Evolutionary conservation across 2,113 vertebrate species (phyloP).

Genomic region (Arenaria interpres): DNA sequence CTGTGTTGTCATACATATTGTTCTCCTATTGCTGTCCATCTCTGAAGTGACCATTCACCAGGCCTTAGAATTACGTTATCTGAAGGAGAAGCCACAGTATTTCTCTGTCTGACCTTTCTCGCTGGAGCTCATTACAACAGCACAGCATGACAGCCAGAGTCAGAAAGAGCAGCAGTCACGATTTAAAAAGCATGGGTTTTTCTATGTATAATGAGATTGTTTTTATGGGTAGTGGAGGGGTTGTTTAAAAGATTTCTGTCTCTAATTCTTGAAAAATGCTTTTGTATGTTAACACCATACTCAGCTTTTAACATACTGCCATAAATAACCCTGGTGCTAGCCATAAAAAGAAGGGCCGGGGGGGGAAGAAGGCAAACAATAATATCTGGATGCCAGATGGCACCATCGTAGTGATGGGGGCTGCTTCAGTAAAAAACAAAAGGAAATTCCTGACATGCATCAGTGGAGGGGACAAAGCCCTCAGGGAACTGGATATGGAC

Average conservation of each 20-base stretch:
- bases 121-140: neutral
- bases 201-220: neutral
- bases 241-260: conserved; percentile 2
- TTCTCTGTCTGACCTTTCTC: neutral
- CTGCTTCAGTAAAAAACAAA: conserved; percentile 54
- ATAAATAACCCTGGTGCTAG: conserved; percentile 73
- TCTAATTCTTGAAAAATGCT: conserved; percentile 30
- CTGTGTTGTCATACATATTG: neutral
- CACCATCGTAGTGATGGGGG: conserved; percentile 61
- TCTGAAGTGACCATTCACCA: neutral
- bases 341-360: neutral
- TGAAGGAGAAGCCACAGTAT: neutral
- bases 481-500: neutral
- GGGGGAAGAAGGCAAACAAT: conserved; percentile 47
- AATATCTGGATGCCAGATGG: conserved; percentile 84
- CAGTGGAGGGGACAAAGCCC: neutral
- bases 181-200: neutral
- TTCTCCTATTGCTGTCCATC: neutral
- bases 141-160: neutral
- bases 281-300: conserved; percentile 1
- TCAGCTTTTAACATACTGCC: conserved; percentile 28
- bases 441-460: conserved; percentile 74
- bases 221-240: neutral
- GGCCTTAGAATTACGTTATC: neutral
- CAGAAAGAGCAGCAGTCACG: neutral